Percentiles rank a stretch among this genome's conserved stretches.
Evolutionary conservation across 2,113 vertebrate genomes (phyloP).

Genomic region (Neodon shergylaensis): DNA sequence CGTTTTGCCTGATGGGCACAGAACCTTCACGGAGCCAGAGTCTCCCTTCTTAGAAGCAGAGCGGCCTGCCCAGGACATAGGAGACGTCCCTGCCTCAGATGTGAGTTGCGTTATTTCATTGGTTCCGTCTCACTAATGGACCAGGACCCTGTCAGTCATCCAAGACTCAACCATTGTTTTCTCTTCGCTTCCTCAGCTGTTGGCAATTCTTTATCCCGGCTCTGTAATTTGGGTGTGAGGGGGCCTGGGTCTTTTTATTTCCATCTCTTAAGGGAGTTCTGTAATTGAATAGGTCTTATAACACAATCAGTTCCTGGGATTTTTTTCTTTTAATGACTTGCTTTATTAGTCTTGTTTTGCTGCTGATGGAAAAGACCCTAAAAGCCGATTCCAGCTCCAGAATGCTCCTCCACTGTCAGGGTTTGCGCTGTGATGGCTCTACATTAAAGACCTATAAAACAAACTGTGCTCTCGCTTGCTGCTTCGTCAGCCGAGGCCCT

Average conservation of each 20-base stretch:
- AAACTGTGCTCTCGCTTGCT: slow-evolving; percentile 47
- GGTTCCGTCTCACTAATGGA: background rate
- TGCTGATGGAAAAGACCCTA: slow-evolving; percentile 67
- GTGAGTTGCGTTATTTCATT: background rate
- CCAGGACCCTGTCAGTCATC: background rate
- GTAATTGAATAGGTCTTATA: slow-evolving; percentile 70
- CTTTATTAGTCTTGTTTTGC: slow-evolving; percentile 71
- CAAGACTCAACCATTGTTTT: background rate
- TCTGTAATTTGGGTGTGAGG: slow-evolving; percentile 58
- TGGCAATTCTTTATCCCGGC: slow-evolving; percentile 47
- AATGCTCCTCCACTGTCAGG: slow-evolving; percentile 63
- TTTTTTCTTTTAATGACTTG: slow-evolving; percentile 54
- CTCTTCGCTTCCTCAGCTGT: background rate
- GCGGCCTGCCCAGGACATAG: background rate
- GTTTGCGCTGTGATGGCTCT: slow-evolving; percentile 52
- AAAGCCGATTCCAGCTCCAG: slow-evolving; percentile 62
- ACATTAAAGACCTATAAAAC: slow-evolving; percentile 61
- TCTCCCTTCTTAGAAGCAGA: background rate
- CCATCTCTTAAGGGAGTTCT: slow-evolving; percentile 31
- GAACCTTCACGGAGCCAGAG: background rate
- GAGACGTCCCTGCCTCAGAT: background rate
- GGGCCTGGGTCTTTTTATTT: slow-evolving; percentile 46
- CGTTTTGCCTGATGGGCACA: background rate
- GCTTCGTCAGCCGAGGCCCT: slow-evolving; percentile 63
- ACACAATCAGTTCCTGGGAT: slow-evolving; percentile 57